phyloP scores from a whole-genome alignment of 1,140 invertebrate genomes.

The Cyphomyrmex costatus region DNA sequence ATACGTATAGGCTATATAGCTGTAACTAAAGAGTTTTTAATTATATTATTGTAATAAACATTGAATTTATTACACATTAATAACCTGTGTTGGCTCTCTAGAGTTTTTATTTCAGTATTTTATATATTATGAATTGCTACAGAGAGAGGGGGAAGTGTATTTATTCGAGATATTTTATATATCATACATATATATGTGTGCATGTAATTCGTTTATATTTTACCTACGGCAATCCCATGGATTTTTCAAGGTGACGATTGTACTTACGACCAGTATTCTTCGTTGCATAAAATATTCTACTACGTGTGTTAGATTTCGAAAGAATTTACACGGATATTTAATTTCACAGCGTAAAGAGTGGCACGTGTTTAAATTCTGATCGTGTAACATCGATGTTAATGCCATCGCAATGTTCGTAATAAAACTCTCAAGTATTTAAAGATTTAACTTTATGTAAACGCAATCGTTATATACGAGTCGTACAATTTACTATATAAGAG shows the following conservation, averaged over 20 bases:
- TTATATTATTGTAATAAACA: too few species aligned
- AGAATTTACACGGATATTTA: constrained; percentile 15
- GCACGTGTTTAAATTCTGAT: constrained; percentile 37
- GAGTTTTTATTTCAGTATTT: constrained; percentile 22
- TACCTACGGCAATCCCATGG: background rate
- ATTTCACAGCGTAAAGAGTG: constrained; percentile 10
- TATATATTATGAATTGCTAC: background rate
- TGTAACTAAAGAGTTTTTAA: background rate
- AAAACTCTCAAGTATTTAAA: constrained; percentile 33
- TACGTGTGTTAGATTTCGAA: background rate
- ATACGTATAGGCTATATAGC: background rate
- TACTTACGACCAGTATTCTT: constrained; percentile 16
- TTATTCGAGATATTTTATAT: background rate
- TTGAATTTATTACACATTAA: too few species aligned
- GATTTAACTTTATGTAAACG: background rate
- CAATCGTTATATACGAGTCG: background rate
- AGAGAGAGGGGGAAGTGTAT: background rate
- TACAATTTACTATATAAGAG: background rate
- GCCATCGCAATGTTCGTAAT: background rate
- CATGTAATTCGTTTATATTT: constrained; percentile 12
- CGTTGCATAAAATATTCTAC: background rate
- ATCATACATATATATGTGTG: background rate
- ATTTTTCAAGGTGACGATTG: constrained; percentile 51
- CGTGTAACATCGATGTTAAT: constrained; percentile 21
- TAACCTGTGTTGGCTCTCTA: too few species aligned